Evolutionary conservation across 2,888 invertebrate genomes (phyloP).

Genomic region (Spisula subtruncata): DNA sequence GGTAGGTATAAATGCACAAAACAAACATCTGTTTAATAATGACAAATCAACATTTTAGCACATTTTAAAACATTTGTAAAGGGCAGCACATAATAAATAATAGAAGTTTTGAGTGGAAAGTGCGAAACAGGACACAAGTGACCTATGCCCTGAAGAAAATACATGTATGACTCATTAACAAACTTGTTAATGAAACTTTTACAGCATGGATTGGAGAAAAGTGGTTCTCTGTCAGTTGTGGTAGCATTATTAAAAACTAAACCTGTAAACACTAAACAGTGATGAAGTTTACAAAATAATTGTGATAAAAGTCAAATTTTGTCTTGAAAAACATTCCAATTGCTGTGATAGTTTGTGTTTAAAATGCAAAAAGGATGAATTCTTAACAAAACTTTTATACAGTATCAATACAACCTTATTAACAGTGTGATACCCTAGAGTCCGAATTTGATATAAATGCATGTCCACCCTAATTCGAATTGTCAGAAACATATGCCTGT

Average conservation of each 20-base stretch:
- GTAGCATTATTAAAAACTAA: neutral
- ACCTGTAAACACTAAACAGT: neutral
- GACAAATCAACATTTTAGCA: neutral
- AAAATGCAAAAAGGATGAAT: neutral
- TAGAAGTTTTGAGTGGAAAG: neutral
- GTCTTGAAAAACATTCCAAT: neutral
- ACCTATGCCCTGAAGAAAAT: neutral
- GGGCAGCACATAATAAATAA: neutral
- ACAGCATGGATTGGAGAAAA: neutral
- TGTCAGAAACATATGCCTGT: neutral
- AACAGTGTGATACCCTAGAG: neutral
- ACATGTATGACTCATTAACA: neutral
- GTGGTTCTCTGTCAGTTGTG: neutral
- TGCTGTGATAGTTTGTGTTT: conserved; percentile 6
- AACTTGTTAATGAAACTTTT: neutral
- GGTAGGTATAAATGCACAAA: too few species aligned
- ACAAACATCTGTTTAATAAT: too few species aligned
- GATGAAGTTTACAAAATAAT: neutral
- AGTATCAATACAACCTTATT: neutral
- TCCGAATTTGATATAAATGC: neutral
- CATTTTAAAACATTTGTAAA: neutral
- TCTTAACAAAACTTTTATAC: neutral
- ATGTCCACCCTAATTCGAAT: neutral
- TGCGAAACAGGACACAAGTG: neutral
- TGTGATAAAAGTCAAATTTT: neutral